Evolutionary conservation across 2,888 invertebrate genomes (phyloP), one percentile per base, ranked within the genome.

Genomic region (Zootermopsis nevadensis): DNA sequence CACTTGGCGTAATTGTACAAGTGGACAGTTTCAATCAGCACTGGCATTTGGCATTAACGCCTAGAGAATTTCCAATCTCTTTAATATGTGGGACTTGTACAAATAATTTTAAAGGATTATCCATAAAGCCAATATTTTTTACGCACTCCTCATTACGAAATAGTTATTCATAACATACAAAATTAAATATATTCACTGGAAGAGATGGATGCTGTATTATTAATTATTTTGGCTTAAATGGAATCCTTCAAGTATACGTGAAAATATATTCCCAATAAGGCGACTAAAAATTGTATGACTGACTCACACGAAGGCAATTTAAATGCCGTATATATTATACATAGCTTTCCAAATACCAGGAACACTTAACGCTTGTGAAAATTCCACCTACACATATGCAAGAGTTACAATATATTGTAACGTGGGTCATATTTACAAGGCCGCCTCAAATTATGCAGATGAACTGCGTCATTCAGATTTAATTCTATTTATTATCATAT

Each of bases 191-290:
- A 8, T 19, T 38, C n/a, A 8, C 24, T 74, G 74, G 74, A 74
- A 74, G 74, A 74, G 74, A 38, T 74, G 74, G 74, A 74, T 38
- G 74, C 10, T 74, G 31, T 31, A 72, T 33, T 38, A 24, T 42
- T 74, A 74, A 33, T 24, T 60, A 38, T 74, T 74, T 74, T 74
- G 74, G 74, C 74, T 74, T 74, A 38, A 74, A 38, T 24, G 74
- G 38, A 74, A 38, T 38, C 74, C 35, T n/a, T 22, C 7, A 38
- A 19, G 22, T 60, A 27, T 22, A 6, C 12, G 22, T 74, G n/a
- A 38, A 74, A 74, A 74, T 42, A 72, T n/a, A 38, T 74, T 38
- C 38, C 38, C 42, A 38, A 38, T 74, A 74, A 74, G 74, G 74
- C 74, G 31, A 35, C 74, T 74, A 24, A 38, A 42, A 31, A 38